These are phyloP conservation scores for Ptychoptera albimana DNA, from an alignment of 2,888 invertebrate genomes.

Conservation along the genomic window DNA sequence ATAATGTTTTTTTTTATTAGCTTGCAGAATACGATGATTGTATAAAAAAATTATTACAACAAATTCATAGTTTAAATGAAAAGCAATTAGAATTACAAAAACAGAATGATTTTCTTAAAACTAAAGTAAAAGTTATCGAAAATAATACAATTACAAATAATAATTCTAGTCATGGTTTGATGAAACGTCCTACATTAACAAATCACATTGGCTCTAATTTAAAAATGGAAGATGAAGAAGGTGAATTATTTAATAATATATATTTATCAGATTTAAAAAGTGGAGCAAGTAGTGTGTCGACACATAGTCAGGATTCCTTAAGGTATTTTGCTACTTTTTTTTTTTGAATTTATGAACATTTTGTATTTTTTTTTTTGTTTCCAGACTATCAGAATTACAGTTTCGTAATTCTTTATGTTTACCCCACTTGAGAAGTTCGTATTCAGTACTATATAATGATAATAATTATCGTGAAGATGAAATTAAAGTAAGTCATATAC, in stretches of 20 bases:
- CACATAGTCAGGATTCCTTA: conserved; percentile 16
- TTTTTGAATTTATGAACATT: background rate
- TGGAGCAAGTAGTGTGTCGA: conserved; percentile 36
- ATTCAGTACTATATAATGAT: conserved; percentile 64
- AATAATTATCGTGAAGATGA: conserved; percentile 44
- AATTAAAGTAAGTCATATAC: conserved; percentile 37
- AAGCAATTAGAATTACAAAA: conserved; percentile 25
- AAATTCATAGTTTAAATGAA: conserved; percentile 25
- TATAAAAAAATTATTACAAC: conserved; percentile 22
- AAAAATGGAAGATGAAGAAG: conserved; percentile 73
- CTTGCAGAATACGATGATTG: conserved; percentile 24
- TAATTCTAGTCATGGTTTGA: background rate
- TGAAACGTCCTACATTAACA: background rate
- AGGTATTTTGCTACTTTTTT: conserved; percentile 13
- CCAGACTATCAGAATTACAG: conserved; percentile 49
- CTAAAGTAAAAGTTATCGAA: conserved; percentile 22
- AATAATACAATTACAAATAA: conserved; percentile 1
- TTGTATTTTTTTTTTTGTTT: conserved; percentile 16
- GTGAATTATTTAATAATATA: conserved; percentile 68
- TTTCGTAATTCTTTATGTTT: conserved; percentile 67
- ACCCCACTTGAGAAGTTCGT: conserved; percentile 73
- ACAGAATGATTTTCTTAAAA: conserved; percentile 22
- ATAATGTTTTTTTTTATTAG: conserved; percentile 12
- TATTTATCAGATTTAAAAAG: conserved; percentile 51
- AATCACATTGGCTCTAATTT: conserved; percentile 30